A percentile compares a stretch with the other conserved stretches of the same genome.
These are phyloP conservation scores for Agrilus planipennis DNA, from an alignment of 1,140 invertebrate species.

Conservation along the genomic window DNA sequence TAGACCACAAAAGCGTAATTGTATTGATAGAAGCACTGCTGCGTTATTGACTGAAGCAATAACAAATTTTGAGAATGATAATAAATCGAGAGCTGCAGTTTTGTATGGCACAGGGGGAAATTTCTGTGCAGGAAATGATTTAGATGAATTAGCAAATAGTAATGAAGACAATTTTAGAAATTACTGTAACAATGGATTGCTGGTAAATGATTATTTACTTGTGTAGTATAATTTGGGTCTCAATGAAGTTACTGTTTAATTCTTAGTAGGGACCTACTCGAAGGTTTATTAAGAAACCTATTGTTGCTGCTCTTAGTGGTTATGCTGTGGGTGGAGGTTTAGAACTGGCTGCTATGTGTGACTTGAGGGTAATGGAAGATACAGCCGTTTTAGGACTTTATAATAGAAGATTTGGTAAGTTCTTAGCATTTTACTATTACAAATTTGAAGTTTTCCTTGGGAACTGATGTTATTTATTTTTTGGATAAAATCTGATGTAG, in stretches of 20 bases:
- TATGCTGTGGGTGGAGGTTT: conserved; percentile 82
- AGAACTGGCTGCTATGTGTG: conserved; percentile 82
- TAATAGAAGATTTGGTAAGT: conserved; percentile 67
- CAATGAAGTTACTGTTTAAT: conserved; percentile 1
- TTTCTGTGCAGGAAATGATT: conserved; percentile 85
- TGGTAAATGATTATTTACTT: background rate
- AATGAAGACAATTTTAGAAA: background rate
- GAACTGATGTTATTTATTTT: no score
- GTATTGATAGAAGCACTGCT: conserved; percentile 57
- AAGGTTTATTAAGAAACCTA: conserved; percentile 63
- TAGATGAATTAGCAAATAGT: conserved; percentile 46
- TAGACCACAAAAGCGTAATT: conserved; percentile 68
- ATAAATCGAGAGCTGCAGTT: conserved; percentile 54
- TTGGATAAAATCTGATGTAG: no score
- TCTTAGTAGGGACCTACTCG: conserved; percentile 45
- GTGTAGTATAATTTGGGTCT: background rate
- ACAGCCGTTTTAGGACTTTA: conserved; percentile 71
- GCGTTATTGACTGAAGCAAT: conserved; percentile 57
- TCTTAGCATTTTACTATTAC: conserved; percentile 1
- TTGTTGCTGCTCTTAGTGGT: conserved; percentile 75
- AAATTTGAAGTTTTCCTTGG: no score
- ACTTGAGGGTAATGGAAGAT: conserved; percentile 77
- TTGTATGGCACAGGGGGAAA: conserved; percentile 80
- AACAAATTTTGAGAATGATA: conserved; percentile 65
- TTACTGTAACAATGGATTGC: background rate